Percentiles rank a stretch among this genome's conserved stretches.
Conservation (phyloP, 2,888 invertebrate species). For the Lutraria lutraria region DNA sequence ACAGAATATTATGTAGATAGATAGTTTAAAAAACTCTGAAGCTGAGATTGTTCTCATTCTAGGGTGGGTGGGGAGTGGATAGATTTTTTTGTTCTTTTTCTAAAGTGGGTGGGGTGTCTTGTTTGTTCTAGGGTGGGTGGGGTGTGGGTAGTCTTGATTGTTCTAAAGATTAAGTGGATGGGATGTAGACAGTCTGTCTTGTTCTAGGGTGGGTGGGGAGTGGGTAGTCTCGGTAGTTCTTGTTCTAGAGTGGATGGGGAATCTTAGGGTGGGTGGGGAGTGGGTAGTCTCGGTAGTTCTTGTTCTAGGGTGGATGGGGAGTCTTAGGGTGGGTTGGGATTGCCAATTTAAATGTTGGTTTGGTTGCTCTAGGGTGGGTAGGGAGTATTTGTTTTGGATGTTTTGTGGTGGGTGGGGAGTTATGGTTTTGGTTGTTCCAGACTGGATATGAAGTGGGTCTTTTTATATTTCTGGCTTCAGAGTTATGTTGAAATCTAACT, state of each 20-base stretch:
- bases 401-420: too few relatives aligned
- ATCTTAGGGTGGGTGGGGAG: too few relatives aligned
- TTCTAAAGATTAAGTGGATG: neutral
- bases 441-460: too few relatives aligned
- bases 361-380: too few relatives aligned
- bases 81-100: neutral
- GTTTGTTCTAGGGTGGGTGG: neutral
- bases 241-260: too few relatives aligned
- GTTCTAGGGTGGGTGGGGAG: neutral
- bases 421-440: too few relatives aligned
- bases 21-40: slow-evolving; percentile 13
- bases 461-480: slow-evolving; percentile 29
- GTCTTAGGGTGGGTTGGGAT: too few relatives aligned
- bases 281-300: too few relatives aligned
- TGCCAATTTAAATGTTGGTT: too few relatives aligned
- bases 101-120: neutral
- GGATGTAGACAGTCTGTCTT: neutral
- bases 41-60: neutral
- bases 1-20: neutral
- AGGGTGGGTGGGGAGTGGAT: neutral
- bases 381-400: too few relatives aligned
- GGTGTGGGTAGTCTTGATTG: neutral
- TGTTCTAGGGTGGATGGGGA: too few relatives aligned
- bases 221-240: too few relatives aligned
- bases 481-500: slow-evolving; percentile 36